These are phyloP conservation scores for Eufriesea mexicana DNA, from an alignment of 1,140 invertebrate genomes.

Conservation along the genomic window DNA sequence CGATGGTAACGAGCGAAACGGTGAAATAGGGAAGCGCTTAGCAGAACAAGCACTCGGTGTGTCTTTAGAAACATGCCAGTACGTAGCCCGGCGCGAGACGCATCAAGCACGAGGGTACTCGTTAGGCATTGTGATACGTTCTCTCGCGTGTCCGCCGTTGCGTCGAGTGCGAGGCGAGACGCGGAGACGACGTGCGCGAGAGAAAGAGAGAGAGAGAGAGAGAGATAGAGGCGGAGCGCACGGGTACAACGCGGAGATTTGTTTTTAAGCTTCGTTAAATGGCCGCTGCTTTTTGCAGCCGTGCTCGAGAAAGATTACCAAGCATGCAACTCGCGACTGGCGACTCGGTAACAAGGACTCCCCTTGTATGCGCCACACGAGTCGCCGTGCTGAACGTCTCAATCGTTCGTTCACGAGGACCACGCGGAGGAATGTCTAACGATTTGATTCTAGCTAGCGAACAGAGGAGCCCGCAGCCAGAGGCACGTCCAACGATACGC, in stretches of 20 bases:
- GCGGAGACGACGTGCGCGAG: not conserved
- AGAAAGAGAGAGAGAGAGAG: too few species aligned
- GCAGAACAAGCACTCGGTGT: constrained; percentile 11
- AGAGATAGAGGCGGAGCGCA: not conserved
- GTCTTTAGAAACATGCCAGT: constrained; percentile 10
- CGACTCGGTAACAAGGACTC: constrained; percentile 61
- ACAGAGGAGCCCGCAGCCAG: not conserved
- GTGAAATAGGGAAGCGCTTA: constrained; percentile 15
- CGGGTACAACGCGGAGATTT: constrained; percentile 37
- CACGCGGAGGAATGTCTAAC: constrained; percentile 45
- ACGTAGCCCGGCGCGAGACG: constrained; percentile 14
- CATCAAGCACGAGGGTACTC: constrained; percentile 32
- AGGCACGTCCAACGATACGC: constrained; percentile 13
- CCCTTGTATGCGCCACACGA: constrained; percentile 62
- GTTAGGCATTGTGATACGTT: constrained; percentile 44
- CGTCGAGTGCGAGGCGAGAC: constrained; percentile 9
- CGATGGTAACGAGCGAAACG: not conserved
- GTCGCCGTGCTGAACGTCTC: constrained; percentile 58
- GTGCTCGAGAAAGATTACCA: constrained; percentile 51
- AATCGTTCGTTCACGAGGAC: constrained; percentile 63
- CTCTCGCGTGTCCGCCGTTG: constrained; percentile 17
- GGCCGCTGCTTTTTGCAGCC: constrained; percentile 52
- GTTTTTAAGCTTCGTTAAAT: constrained; percentile 55
- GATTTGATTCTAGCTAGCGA: constrained; percentile 33
- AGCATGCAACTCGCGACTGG: constrained; percentile 52